Conservation (phyloP, 2,113 vertebrate genomes). For the Hemicordylus capensis region DNA sequence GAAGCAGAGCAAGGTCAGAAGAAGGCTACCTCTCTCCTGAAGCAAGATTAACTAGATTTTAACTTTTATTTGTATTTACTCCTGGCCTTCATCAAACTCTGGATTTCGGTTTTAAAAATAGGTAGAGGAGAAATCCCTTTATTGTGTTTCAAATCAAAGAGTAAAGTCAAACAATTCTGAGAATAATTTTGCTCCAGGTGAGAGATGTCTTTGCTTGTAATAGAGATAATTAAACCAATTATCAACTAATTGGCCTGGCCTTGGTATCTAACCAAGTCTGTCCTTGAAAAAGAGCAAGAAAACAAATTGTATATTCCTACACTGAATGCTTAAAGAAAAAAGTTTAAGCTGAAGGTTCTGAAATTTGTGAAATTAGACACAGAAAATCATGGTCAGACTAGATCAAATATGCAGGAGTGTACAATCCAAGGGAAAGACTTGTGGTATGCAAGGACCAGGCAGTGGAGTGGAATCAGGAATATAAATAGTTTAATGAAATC, state of each 20-base stretch:
- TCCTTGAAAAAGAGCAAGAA: neutral
- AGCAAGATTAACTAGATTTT: no score
- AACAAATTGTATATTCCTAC: neutral
- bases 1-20: neutral
- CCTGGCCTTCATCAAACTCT: neutral
- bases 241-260: neutral
- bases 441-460: no score
- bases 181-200: neutral
- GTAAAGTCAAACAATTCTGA: constrained; percentile 20
- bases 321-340: neutral
- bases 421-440: no score
- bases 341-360: neutral
- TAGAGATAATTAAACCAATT: constrained; percentile 28
- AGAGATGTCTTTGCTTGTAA: neutral
- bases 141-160: neutral
- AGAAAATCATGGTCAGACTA: neutral
- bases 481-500: no score
- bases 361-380: neutral
- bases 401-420: no score
- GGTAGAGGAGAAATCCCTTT: neutral
- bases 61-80: no score
- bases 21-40: no score
- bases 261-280: constrained; percentile 20
- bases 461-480: no score
- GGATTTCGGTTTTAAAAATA: neutral